A percentile compares a stretch with the other conserved stretches of the same genome.
These are phyloP conservation scores for Spicauda simplicius DNA, from an alignment of 2,888 invertebrate genomes.

Conservation along the genomic window DNA sequence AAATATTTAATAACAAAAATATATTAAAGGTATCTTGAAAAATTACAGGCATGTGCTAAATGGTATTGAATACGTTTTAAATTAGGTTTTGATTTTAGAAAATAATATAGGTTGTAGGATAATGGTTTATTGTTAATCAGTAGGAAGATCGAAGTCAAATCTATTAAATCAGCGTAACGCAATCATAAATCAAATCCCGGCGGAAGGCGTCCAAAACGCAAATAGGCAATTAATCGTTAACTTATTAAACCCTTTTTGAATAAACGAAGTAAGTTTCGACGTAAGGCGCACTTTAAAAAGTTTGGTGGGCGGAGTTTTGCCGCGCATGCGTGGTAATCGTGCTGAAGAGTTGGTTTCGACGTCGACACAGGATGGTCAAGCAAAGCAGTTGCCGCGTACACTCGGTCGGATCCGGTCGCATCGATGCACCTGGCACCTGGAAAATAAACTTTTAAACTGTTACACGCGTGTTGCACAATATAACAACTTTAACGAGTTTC, in stretches of 20 bases:
- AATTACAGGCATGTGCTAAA: too few relatives aligned
- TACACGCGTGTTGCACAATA: background rate
- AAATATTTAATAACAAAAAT: too few relatives aligned
- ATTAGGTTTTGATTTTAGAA: too few relatives aligned
- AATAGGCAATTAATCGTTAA: conserved; percentile 40
- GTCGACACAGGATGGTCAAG: conserved; percentile 60
- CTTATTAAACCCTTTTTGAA: conserved; percentile 40
- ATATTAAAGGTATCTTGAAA: too few relatives aligned
- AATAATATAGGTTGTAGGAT: too few relatives aligned
- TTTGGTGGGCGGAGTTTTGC: conserved; percentile 65
- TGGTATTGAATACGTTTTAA: too few relatives aligned
- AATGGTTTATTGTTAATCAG: background rate
- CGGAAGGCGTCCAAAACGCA: conserved; percentile 19
- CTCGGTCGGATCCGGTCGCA: conserved; percentile 69
- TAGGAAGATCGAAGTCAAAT: background rate
- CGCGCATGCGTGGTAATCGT: conserved; percentile 63
- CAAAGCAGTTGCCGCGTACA: conserved; percentile 72
- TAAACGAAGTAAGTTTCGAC: conserved; percentile 35
- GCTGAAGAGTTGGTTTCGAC: conserved; percentile 73
- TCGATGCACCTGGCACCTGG: conserved; percentile 58
- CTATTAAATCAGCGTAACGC: background rate
- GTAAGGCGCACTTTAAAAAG: conserved; percentile 54
- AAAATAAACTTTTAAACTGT: conserved; percentile 34
- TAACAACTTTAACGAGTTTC: conserved; percentile 15
- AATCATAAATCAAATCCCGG: conserved; percentile 27